Conservation (phyloP, 1,140 invertebrate species). For the Lepidurus couesii region DNA sequence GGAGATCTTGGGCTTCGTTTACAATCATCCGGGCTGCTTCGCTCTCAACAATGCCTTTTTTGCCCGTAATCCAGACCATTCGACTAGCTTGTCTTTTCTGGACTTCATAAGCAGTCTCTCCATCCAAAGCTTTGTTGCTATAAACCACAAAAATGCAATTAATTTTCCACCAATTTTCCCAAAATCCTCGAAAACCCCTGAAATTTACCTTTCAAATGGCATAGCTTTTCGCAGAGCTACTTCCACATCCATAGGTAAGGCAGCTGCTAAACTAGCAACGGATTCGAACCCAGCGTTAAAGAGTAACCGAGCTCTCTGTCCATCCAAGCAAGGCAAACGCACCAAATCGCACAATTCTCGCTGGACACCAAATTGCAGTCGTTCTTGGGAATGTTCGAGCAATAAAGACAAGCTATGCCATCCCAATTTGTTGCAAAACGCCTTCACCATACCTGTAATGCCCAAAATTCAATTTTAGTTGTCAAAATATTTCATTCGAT, state of each 20-base stretch:
- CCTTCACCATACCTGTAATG: slow-evolving; percentile 76
- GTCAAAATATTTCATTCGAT: slow-evolving; percentile 11
- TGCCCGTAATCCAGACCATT: slow-evolving; percentile 75
- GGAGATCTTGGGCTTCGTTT: slow-evolving; percentile 65
- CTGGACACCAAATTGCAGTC: slow-evolving; percentile 90
- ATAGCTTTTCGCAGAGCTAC: slow-evolving; percentile 67
- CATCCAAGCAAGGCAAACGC: slow-evolving; percentile 74
- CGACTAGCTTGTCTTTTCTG: slow-evolving; percentile 60
- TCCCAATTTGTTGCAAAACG: slow-evolving; percentile 85
- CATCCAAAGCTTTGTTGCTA: slow-evolving; percentile 63
- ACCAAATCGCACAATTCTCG: slow-evolving; percentile 88
- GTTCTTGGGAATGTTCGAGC: slow-evolving; percentile 84
- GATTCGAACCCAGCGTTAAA: slow-evolving; percentile 77
- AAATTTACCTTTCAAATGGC: slow-evolving; percentile 67
- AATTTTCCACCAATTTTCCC: neutral
- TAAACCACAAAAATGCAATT: slow-evolving; percentile 25
- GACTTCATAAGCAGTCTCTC: slow-evolving; percentile 61
- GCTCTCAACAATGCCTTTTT: slow-evolving; percentile 67
- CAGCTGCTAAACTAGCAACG: slow-evolving; percentile 68
- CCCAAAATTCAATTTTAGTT: neutral
- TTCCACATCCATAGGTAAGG: slow-evolving; percentile 62
- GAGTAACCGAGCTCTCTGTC: slow-evolving; percentile 72
- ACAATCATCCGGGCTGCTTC: slow-evolving; percentile 77
- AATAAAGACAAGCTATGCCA: slow-evolving; percentile 87
- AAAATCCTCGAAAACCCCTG: neutral